Conservation (phyloP, 1,140 invertebrate species). For the Polyergus mexicanus region DNA sequence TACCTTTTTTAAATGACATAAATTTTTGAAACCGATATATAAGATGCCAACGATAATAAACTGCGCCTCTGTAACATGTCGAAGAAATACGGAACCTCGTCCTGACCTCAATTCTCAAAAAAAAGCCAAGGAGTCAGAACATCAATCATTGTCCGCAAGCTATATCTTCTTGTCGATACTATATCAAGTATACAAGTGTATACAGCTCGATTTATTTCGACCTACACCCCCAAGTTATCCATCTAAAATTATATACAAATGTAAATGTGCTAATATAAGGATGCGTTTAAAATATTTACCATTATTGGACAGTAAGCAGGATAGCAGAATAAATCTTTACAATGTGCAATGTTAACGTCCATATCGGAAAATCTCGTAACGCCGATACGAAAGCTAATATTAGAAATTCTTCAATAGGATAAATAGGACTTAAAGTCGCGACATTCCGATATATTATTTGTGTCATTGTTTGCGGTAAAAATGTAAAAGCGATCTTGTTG, state of each 20-base stretch:
- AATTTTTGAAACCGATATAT: not conserved
- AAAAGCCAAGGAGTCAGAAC: not conserved
- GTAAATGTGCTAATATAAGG: not conserved
- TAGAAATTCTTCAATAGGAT: slow-evolving; percentile 17
- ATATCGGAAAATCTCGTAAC: slow-evolving; percentile 8
- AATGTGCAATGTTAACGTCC: not conserved
- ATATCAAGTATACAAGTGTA: not conserved
- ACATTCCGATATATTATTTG: not conserved
- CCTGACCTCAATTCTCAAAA: slow-evolving; percentile 33
- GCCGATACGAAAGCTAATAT: slow-evolving; percentile 11
- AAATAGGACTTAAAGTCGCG: not conserved
- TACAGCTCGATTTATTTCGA: not conserved
- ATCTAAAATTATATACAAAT: not conserved
- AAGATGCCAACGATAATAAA: not conserved
- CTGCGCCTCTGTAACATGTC: not conserved
- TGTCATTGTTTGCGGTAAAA: not conserved
- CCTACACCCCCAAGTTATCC: not conserved
- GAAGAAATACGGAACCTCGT: no score
- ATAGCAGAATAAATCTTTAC: not conserved
- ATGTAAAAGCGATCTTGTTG: not conserved
- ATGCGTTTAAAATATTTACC: not conserved
- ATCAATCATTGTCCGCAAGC: slow-evolving; percentile 45
- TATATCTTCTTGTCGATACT: slow-evolving; percentile 23
- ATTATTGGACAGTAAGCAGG: not conserved
- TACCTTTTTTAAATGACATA: not conserved